These are phyloP conservation scores for Oreotrochilus melanogaster DNA, from an alignment of 2,113 vertebrate genomes.

Conservation along the genomic window DNA sequence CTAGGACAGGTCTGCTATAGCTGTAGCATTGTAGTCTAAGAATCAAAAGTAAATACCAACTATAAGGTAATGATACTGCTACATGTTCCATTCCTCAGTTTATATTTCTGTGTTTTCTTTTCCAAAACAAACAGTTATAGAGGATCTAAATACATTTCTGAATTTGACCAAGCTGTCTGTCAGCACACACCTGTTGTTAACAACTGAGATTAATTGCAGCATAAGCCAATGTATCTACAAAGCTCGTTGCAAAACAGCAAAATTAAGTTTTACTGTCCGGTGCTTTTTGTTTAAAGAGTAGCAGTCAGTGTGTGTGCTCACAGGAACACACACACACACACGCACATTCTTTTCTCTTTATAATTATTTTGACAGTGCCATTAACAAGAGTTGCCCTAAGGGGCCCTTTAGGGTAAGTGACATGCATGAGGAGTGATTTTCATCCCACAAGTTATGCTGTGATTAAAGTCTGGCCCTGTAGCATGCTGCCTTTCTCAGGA, in stretches of 20 bases:
- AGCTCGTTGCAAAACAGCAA: neutral
- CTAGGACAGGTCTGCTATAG: neutral
- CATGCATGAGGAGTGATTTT: conserved; percentile 67
- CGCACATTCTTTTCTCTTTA: conserved; percentile 11
- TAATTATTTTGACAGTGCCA: conserved; percentile 72
- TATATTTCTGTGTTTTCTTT: conserved; percentile 1
- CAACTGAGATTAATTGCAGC: conserved; percentile 24
- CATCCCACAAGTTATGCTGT: conserved; percentile 67
- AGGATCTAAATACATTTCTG: neutral
- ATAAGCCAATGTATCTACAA: neutral
- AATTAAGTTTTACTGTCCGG: neutral
- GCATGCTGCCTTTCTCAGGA: conserved; percentile 29
- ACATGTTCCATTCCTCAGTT: neutral
- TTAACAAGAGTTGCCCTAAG: conserved; percentile 70
- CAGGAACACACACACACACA: neutral
- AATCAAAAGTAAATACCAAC: neutral
- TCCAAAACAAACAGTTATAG: neutral
- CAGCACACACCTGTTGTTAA: conserved; percentile 49
- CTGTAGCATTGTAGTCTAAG: neutral
- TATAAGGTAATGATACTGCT: neutral
- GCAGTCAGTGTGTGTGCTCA: neutral
- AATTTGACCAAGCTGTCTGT: conserved; percentile 16
- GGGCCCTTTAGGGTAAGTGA: conserved; percentile 73
- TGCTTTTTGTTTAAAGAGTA: neutral
- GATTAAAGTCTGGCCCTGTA: conserved; percentile 55